These are phyloP conservation scores for Spialia ferax DNA, from an alignment of 2,888 invertebrate genomes.

Conservation along the genomic window DNA sequence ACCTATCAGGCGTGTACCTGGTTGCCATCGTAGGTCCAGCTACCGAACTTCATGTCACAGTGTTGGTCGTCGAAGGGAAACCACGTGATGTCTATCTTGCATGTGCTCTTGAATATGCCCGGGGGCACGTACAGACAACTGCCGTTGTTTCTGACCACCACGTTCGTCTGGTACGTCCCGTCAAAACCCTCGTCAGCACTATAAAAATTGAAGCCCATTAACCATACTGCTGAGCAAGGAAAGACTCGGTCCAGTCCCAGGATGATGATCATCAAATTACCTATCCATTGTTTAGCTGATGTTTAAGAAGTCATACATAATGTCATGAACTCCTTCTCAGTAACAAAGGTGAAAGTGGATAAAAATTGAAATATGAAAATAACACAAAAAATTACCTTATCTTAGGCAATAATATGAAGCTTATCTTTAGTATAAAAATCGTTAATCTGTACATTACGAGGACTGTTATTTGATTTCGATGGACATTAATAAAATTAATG, in stretches of 20 bases:
- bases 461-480: not conserved
- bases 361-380: too few relatives aligned
- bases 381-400: too few relatives aligned
- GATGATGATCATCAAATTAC: not conserved
- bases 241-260: not conserved
- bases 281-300: not conserved
- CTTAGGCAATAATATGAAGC: not conserved
- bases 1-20: constrained; percentile 88
- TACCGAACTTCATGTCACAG: constrained; percentile 99
- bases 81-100: constrained; percentile 99
- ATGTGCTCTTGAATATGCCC: constrained; percentile 99
- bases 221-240: constrained; percentile 15
- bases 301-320: not conserved
- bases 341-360: too few relatives aligned
- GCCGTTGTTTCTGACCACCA: constrained; percentile 99
- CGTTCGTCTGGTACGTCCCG: constrained; percentile 99
- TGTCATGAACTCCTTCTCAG: not conserved
- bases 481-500: not conserved
- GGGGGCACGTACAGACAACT: constrained; percentile 99
- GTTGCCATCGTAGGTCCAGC: constrained; percentile 99
- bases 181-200: constrained; percentile 99
- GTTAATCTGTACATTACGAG: not conserved
- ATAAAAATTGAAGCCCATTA: constrained; percentile 62
- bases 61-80: constrained; percentile 99
- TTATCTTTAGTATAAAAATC: not conserved